Conservation (phyloP, 2,888 invertebrate genomes). For the Tachystola acroxantha region DNA sequence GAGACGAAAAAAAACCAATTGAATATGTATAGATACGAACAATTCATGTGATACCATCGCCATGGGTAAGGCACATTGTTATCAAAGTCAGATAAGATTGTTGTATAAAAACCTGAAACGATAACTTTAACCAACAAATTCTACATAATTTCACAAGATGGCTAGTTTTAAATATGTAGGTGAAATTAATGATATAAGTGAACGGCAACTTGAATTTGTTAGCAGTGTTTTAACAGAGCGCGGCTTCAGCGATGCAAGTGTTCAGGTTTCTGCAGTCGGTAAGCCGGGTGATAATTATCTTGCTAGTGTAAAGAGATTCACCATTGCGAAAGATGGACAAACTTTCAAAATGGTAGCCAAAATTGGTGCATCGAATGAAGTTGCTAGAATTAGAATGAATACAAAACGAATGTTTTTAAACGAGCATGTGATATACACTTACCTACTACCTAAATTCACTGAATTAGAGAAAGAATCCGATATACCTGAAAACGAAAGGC, state of each 20-base stretch:
- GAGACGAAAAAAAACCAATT: no score
- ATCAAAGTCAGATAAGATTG: no score
- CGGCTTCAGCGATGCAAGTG: slow-evolving; percentile 26
- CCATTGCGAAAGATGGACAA: slow-evolving; percentile 23
- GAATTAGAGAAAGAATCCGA: slow-evolving; percentile 23
- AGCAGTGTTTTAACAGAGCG: slow-evolving; percentile 27
- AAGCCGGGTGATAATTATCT: slow-evolving; percentile 34
- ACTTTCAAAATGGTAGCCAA: slow-evolving; percentile 30
- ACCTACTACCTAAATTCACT: slow-evolving; percentile 28
- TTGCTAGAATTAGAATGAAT: slow-evolving; percentile 14
- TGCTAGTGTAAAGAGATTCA: slow-evolving; percentile 28
- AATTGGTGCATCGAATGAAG: slow-evolving; percentile 24
- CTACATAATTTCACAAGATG: slow-evolving; percentile 15
- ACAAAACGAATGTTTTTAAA: slow-evolving; percentile 24
- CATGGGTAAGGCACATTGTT: no score
- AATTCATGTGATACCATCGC: no score
- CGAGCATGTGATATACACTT: slow-evolving; percentile 32
- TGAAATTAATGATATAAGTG: slow-evolving; percentile 21
- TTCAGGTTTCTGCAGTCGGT: slow-evolving; percentile 27
- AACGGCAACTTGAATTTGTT: slow-evolving; percentile 31
- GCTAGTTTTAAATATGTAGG: slow-evolving; percentile 26
- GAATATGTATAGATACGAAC: no score
- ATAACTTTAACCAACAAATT: no score
- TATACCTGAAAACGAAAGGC: slow-evolving; percentile 24
- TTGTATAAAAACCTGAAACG: no score